phyloP scores from a whole-genome alignment of 23 tunicate genomes.

The Trididemnum clinides region DNA sequence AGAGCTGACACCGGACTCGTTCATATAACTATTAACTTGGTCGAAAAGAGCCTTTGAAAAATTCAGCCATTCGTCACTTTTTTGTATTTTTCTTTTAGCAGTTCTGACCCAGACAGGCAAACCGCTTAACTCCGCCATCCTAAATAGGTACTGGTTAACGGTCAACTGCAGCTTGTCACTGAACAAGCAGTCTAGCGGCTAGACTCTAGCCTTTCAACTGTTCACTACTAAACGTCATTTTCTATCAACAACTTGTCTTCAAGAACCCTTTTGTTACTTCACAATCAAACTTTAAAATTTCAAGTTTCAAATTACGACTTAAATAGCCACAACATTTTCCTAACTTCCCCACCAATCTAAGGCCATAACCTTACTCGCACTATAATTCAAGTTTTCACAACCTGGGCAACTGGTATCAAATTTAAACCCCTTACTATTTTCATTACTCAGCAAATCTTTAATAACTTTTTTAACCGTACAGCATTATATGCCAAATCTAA shows the following conservation, averaged over 20 bases:
- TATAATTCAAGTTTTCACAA: too few relatives aligned
- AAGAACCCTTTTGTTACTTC: neutral
- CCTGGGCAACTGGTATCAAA: too few relatives aligned
- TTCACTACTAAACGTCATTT: neutral
- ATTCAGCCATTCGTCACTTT: slow-evolving; percentile 64
- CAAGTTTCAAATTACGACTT: neutral
- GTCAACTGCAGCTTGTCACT: neutral
- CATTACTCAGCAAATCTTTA: too few relatives aligned
- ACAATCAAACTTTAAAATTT: neutral
- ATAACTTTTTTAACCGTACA: too few relatives aligned
- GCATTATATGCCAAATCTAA: too few relatives aligned
- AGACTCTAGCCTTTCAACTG: slow-evolving; percentile 1
- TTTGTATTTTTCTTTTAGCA: slow-evolving; percentile 42
- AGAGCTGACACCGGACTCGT: slow-evolving; percentile 69
- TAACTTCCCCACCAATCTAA: too few relatives aligned
- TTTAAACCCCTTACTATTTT: too few relatives aligned
- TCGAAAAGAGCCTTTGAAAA: slow-evolving; percentile 71
- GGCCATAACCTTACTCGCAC: too few relatives aligned
- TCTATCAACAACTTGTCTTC: neutral
- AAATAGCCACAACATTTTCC: too few relatives aligned
- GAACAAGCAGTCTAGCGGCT: slow-evolving; percentile 55
- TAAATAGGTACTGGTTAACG: neutral
- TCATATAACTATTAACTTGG: slow-evolving; percentile 45
- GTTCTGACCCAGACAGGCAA: slow-evolving; percentile 65
- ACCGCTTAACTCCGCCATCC: slow-evolving; percentile 44